These are phyloP conservation scores for Dermochelys coriacea DNA, from an alignment of 2,797 vertebrate species.

Conservation along the genomic window DNA sequence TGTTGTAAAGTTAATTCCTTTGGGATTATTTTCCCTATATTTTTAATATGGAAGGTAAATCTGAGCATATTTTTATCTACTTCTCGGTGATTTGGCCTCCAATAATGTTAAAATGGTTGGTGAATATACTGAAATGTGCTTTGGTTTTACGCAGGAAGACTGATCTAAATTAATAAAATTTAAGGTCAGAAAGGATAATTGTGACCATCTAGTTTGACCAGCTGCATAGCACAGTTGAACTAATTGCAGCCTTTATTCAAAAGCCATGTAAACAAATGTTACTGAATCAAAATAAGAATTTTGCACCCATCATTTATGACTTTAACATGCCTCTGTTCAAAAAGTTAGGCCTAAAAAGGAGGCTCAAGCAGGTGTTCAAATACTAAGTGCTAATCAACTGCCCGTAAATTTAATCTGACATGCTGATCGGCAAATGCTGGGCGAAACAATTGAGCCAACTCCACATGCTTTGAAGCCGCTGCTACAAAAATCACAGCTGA, in stretches of 20 bases:
- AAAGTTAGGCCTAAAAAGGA: constrained; percentile 25
- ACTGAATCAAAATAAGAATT: neutral
- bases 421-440: neutral
- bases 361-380: constrained; percentile 60
- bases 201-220: neutral
- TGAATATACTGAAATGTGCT: neutral
- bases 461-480: constrained; percentile 49
- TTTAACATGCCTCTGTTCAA: constrained; percentile 9
- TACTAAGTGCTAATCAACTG: constrained; percentile 6
- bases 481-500: constrained; percentile 52
- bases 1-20: rapidly evolving
- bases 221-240: neutral
- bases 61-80: neutral
- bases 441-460: constrained; percentile 59
- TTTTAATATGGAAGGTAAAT: neutral
- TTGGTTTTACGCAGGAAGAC: neutral
- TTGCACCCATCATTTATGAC: rapidly evolving
- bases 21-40: neutral
- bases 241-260: neutral
- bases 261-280: neutral
- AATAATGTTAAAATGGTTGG: neutral
- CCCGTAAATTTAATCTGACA: constrained; percentile 53
- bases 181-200: constrained; percentile 30
- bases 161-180: constrained; percentile 15
- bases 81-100: neutral